Evolutionary conservation across 2,888 invertebrate species (phyloP).

Genomic region (Geophilus truncorum): DNA sequence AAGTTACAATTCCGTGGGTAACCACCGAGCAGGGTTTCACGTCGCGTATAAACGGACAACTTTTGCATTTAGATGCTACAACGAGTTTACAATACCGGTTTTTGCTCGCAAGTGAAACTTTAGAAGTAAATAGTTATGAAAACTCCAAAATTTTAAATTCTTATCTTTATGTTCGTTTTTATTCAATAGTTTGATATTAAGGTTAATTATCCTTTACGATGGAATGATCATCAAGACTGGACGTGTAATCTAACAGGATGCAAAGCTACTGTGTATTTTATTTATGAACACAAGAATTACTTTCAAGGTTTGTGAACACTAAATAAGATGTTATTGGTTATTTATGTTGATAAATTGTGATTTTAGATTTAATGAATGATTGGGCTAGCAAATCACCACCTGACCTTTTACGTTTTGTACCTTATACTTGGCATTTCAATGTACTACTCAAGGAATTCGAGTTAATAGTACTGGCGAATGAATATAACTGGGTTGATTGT

Average conservation of each 20-base stretch:
- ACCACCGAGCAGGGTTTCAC: conserved; percentile 80
- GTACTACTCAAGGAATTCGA: conserved; percentile 91
- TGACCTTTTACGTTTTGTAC: conserved; percentile 89
- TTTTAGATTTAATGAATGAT: conserved; percentile 81
- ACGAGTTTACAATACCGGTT: conserved; percentile 91
- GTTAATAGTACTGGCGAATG: conserved; percentile 85
- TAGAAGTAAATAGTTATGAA: conserved; percentile 57
- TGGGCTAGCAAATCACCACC: conserved; percentile 71
- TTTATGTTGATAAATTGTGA: not conserved
- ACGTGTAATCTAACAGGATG: conserved; percentile 83
- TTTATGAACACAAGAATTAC: conserved; percentile 93
- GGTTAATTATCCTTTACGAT: conserved; percentile 83
- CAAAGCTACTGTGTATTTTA: conserved; percentile 85
- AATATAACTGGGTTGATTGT: conserved; percentile 98
- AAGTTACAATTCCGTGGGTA: conserved; percentile 94
- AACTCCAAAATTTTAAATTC: not conserved
- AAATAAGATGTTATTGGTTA: not conserved
- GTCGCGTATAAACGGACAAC: conserved; percentile 85
- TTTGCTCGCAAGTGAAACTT: conserved; percentile 86
- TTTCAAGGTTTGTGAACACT: conserved; percentile 60
- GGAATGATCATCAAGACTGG: conserved; percentile 98
- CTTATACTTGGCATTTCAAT: conserved; percentile 92
- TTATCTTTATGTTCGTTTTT: not conserved
- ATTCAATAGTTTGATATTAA: conserved; percentile 64
- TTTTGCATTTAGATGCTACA: conserved; percentile 89